Base-by-base conservation (phyloP, 2,888 invertebrate species). In the Criorhina ranunculi region DNA sequence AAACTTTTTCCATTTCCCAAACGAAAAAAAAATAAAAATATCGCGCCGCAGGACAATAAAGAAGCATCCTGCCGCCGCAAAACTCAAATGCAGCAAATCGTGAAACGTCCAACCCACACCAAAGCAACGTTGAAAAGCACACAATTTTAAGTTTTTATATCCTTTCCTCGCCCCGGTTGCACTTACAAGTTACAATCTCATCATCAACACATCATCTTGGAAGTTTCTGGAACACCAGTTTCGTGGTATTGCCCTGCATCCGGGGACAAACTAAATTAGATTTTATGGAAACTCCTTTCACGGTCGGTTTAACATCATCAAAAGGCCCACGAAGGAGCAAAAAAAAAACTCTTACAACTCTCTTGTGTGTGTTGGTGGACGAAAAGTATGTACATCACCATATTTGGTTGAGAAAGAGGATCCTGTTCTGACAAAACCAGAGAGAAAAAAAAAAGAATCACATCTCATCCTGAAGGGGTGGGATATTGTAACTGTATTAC, bases 261-360 rank as follows among this genome's bases (percentile, higher is more conserved):
- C 66, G 64, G 69, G 46, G 70, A 67, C 70, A 86, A 81, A 81
- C 76, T 86, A 86, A 86, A 86, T 86, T 86, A 85, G 70, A 80
- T 86, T 86, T 86, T 86, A 76, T 85, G 80, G 55, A 85, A 80
- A 79, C 85, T 80, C 75, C 80, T 85, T 85, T 80, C 75, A 64
- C 51, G 46, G 75, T 76, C 70, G 44, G 70, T 70, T 85, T n/a
- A 62, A 70, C 85, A 76, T 80, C 70, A 76, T 85, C 85, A 85
- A 85, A 85, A 80, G 83, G 78, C 79, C 62, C 78, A 78, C 53
- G 53, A 44, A 46, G 8, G 35, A 60, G 5, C n/a, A n/a, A n/a
- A 33, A 7, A 12, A 40, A 72, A 31, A 4, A 29, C 5, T n/a
- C 0, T 5, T 33, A 24, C 6, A 8, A 19, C 44, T 44, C 42